Evolutionary conservation across 2,797 vertebrate genomes (phyloP).

Genomic region (Cuniculus paca): DNA sequence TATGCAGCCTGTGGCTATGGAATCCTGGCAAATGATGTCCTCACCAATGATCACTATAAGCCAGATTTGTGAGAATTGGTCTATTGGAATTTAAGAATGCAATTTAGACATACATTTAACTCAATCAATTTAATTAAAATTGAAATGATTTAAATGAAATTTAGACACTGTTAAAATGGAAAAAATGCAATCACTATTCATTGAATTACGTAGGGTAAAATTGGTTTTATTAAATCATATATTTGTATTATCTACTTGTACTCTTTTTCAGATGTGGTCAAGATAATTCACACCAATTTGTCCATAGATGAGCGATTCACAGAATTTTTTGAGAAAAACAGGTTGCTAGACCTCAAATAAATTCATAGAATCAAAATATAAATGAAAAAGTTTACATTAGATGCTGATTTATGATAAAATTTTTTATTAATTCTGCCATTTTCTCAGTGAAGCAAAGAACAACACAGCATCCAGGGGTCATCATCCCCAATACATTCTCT

Average conservation of each 20-base stretch:
- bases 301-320: not conserved
- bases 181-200: not conserved
- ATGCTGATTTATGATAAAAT: not conserved
- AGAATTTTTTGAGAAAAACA: not conserved
- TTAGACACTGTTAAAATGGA: not conserved
- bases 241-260: conserved; percentile 29
- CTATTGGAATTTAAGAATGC: conserved; percentile 34
- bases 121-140: not conserved
- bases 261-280: not conserved
- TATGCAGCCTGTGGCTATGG: not conserved
- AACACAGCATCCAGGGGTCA: not conserved
- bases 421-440: not conserved
- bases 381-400: conserved; percentile 29
- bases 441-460: conserved; percentile 30
- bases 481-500: not conserved
- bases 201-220: not conserved
- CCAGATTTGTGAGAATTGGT: not conserved
- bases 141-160: conserved; percentile 39
- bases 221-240: not conserved
- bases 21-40: not conserved
- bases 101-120: not conserved
- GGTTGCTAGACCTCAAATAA: not conserved
- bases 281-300: conserved; percentile 12
- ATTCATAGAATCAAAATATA: conserved; percentile 7
- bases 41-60: not conserved